Conservation (phyloP, 2,113 vertebrate species). For the Percina caprodes region DNA sequence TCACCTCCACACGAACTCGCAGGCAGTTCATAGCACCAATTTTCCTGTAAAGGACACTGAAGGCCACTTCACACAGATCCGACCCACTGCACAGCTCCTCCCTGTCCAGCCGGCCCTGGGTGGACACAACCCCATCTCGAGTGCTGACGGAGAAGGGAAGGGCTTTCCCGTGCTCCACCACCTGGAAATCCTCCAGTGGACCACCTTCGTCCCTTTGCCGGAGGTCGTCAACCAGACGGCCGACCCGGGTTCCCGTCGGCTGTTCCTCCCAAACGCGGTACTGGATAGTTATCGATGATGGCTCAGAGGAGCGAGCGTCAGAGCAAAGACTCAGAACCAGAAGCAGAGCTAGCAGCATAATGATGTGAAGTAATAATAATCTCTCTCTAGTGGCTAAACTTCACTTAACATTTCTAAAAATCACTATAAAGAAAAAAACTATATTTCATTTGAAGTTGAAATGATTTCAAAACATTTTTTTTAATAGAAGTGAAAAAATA, state of each 20-base stretch:
- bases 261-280: slow-evolving; percentile 92
- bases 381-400: slow-evolving; percentile 30
- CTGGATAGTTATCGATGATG: slow-evolving; percentile 70
- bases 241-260: slow-evolving; percentile 86
- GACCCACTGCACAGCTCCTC: slow-evolving; percentile 89
- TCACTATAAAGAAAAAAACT: background rate
- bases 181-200: slow-evolving; percentile 84
- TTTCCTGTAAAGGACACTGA: slow-evolving; percentile 88
- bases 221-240: slow-evolving; percentile 86
- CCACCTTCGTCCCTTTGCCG: slow-evolving; percentile 77
- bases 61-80: slow-evolving; percentile 89
- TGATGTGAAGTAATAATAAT: slow-evolving; percentile 40
- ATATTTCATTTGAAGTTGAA: background rate
- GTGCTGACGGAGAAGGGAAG: slow-evolving; percentile 86
- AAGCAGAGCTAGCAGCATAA: slow-evolving; percentile 76
- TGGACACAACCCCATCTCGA: slow-evolving; percentile 86
- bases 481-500: background rate
- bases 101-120: slow-evolving; percentile 87
- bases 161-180: slow-evolving; percentile 85
- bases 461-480: background rate
- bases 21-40: slow-evolving; percentile 80
- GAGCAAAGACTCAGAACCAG: slow-evolving; percentile 66
- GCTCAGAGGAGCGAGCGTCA: slow-evolving; percentile 43
- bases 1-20: slow-evolving; percentile 89
- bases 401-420: slow-evolving; percentile 31